Percentiles rank a stretch among this genome's conserved stretches.
Evolutionary conservation across 2,113 vertebrate species (phyloP).

Genomic region (Gopherus evgoodei): DNA sequence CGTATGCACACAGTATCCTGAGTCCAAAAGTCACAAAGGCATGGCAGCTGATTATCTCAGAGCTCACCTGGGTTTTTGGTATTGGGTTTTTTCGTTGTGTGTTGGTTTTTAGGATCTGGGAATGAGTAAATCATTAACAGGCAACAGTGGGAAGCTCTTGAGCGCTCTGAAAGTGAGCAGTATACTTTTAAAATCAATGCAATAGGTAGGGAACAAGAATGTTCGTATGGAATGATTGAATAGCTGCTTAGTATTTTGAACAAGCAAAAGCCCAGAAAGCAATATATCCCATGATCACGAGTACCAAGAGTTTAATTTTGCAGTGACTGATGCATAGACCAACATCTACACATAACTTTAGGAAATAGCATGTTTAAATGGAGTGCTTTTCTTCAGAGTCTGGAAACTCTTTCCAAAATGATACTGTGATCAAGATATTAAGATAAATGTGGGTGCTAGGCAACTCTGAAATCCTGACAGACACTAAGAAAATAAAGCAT

Average conservation of each 20-base stretch:
- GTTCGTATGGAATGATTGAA: not conserved
- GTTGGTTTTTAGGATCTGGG: not conserved
- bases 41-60: not conserved
- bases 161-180: not conserved
- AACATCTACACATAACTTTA: not conserved
- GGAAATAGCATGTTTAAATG: not conserved
- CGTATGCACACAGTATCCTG: fast-evolving
- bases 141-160: not conserved
- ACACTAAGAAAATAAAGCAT: not conserved
- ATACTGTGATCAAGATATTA: not conserved
- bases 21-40: not conserved
- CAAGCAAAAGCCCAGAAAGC: not conserved
- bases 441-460: not conserved
- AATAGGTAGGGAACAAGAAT: not conserved
- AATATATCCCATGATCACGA: not conserved
- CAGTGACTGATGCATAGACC: not conserved
- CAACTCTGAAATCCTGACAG: not conserved
- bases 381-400: not conserved
- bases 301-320: not conserved
- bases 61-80: not conserved
- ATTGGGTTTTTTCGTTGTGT: too few species aligned
- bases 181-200: not conserved
- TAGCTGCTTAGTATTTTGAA: not conserved
- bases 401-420: not conserved
- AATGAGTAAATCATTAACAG: not conserved